Evolutionary conservation across 2,888 invertebrate species (phyloP).

Genomic region (Harmothoe impar): DNA sequence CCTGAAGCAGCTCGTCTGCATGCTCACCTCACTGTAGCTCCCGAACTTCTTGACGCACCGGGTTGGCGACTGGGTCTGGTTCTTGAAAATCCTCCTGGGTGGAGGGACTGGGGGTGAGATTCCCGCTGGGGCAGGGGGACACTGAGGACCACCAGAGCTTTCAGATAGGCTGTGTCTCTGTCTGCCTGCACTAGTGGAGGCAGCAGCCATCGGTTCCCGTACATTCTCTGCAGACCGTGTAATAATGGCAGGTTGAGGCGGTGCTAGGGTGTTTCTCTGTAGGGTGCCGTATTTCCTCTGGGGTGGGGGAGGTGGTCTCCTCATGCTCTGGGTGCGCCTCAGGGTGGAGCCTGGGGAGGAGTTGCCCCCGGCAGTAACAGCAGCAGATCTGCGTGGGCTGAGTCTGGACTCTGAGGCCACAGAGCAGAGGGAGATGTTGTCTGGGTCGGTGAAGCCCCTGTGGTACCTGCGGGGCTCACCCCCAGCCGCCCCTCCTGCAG

Average conservation of each 20-base stretch:
- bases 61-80: conserved; percentile 28
- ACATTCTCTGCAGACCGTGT: conserved; percentile 13
- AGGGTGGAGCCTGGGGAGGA: background rate
- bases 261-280: background rate
- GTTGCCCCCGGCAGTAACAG: background rate
- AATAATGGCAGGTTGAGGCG: background rate
- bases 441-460: background rate
- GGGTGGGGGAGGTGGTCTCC: conserved; percentile 19
- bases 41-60: conserved; percentile 66
- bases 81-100: conserved; percentile 60
- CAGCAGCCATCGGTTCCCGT: background rate
- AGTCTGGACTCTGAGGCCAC: background rate
- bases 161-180: conserved; percentile 27
- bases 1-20: conserved; percentile 65
- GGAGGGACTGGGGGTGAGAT: conserved; percentile 63
- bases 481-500: background rate
- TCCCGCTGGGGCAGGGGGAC: background rate
- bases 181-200: background rate
- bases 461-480: background rate
- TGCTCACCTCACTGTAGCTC: conserved; percentile 62
- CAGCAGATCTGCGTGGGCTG: background rate
- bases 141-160: background rate
- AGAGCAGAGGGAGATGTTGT: conserved; percentile 41
- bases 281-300: conserved; percentile 11
- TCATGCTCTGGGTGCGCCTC: conserved; percentile 29